Evolutionary conservation across 1,140 invertebrate species (phyloP), one percentile per base, ranked within the genome.

Genomic region (Eurosta solidaginis): DNA sequence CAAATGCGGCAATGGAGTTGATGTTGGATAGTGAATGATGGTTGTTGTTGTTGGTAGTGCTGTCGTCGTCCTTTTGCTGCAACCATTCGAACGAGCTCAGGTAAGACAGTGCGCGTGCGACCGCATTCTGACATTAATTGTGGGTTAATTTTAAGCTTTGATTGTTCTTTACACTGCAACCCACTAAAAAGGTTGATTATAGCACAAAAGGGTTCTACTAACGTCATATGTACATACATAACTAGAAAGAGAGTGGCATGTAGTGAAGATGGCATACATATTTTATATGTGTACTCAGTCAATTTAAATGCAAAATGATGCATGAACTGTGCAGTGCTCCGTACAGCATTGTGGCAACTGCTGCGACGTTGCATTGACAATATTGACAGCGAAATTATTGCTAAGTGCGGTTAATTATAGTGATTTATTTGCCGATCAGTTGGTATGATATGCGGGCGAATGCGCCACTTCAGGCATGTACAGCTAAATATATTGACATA

Each of bases 321-420:
- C 27, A 27, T 45, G 44, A 45, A 47, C 73, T 45, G 73, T 74
- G 40, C 17, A 36, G 9, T 42, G 40, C 40, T 40, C 44, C n/a
- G n/a, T n/a, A n/a, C n/a, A n/a, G n/a, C n/a, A n/a, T n/a, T 27
- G 22, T 10, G 44, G 44, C 22, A 40, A 14, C 44, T 74, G 27
- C 22, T 45, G 22, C 36, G 12, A 6, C 40, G 29, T 20, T 74
- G 44, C 44, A 44, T 74, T 74, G 42, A 74, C 73, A 47, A 74
- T 74, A 74, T 74, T 74, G 73, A 74, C 73, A 74, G 73, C 73
- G 59, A 68, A 68, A 68, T 68, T 68, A 68, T 68, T 68, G 59
- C 59, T 68, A 68, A 68, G 59, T 68, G 59, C 59, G 59, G 59
- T 68, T 68, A 68, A 68, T 68, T 68, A 68, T 68, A 68, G 59